phyloP scores from a whole-genome alignment of 2,888 invertebrate species.

The Nephrotoma flavescens region DNA sequence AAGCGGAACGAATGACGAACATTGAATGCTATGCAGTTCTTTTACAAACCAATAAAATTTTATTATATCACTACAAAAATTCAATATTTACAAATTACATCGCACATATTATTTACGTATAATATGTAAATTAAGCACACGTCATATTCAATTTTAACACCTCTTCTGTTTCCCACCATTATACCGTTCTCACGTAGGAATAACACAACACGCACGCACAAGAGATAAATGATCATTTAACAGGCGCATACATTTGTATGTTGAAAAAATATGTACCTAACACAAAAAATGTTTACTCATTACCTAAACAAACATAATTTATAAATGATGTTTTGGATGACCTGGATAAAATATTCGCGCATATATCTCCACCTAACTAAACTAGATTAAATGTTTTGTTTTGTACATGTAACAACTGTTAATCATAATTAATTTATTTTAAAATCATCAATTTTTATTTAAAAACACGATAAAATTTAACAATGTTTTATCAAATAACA shows the following conservation, averaged over 20 bases:
- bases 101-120: neutral
- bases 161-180: neutral
- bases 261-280: neutral
- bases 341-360: neutral
- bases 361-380: neutral
- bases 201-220: neutral
- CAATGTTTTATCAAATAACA: neutral
- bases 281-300: neutral
- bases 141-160: neutral
- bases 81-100: neutral
- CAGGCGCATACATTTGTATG: neutral
- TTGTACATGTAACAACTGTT: neutral
- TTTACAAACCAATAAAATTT: too few relatives aligned
- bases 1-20: too few relatives aligned
- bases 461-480: neutral
- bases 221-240: neutral
- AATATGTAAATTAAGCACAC: neutral
- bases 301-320: neutral
- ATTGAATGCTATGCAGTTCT: too few relatives aligned
- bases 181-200: too few relatives aligned
- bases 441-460: neutral
- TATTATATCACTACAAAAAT: too few relatives aligned
- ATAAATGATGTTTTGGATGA: neutral
- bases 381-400: neutral
- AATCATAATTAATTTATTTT: neutral